These are phyloP conservation scores for Eurypyga helias DNA, from an alignment of 2,113 vertebrate genomes.

Conservation along the genomic window DNA sequence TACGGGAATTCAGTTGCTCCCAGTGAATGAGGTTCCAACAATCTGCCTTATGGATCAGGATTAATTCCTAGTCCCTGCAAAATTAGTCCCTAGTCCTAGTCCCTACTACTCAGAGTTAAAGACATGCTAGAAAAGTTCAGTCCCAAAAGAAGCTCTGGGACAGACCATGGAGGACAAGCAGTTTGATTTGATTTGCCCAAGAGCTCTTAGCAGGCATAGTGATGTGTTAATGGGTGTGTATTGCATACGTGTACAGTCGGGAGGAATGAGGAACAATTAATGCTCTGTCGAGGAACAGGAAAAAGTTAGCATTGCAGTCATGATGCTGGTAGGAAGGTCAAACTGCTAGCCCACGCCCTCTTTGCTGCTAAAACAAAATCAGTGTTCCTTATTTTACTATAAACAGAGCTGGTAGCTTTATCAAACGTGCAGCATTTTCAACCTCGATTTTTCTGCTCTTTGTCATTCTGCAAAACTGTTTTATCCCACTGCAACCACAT, in stretches of 20 bases:
- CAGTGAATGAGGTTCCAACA: neutral
- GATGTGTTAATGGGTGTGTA: too few species aligned
- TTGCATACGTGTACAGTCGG: neutral
- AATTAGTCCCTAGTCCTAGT: too few species aligned
- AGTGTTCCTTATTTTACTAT: neutral
- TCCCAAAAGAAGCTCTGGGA: neutral
- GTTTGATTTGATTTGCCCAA: neutral
- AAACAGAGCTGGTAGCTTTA: neutral
- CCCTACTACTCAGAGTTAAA: neutral
- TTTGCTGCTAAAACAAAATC: neutral
- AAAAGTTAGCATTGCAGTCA: neutral
- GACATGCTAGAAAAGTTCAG: neutral
- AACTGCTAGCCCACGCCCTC: neutral
- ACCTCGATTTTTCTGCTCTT: neutral
- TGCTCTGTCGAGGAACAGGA: neutral
- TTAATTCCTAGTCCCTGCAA: neutral
- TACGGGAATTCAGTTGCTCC: neutral
- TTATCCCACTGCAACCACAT: neutral
- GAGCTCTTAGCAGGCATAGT: neutral
- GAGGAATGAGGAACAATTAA: neutral
- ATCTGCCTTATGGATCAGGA: neutral
- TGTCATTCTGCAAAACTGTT: neutral
- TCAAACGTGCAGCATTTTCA: neutral
- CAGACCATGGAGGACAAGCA: rapidly evolving
- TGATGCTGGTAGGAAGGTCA: neutral